These are phyloP conservation scores for Bilobella aurantiaca DNA, from an alignment of 1,140 invertebrate genomes.

Conservation along the genomic window DNA sequence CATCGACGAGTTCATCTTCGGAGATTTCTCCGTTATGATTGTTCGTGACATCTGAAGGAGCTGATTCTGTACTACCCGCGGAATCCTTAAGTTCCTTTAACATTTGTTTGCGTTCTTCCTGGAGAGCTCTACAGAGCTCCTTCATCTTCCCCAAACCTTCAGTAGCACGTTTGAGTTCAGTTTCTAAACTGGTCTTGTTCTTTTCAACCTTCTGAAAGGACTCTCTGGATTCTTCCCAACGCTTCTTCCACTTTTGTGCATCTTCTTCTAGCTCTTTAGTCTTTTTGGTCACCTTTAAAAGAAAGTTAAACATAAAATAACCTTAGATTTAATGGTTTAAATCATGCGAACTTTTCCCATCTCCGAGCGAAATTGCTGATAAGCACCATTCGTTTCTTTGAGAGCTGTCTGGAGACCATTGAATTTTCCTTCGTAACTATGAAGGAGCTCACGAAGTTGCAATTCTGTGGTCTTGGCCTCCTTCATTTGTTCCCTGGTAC, in stretches of 20 bases:
- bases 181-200: slow-evolving; percentile 24
- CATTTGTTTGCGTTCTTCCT: slow-evolving; percentile 29
- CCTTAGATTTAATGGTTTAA: not conserved
- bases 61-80: too few relatives aligned
- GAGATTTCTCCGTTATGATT: too few relatives aligned
- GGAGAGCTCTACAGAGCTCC: slow-evolving; percentile 26
- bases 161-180: slow-evolving; percentile 21
- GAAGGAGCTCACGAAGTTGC: slow-evolving; percentile 20
- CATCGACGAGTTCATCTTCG: too few relatives aligned
- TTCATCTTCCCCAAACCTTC: slow-evolving; percentile 30
- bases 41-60: not conserved
- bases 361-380: slow-evolving; percentile 28
- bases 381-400: slow-evolving; percentile 30
- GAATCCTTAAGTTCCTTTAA: slow-evolving; percentile 17
- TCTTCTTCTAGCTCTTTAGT: slow-evolving; percentile 32
- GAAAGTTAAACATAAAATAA: not conserved
- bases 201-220: slow-evolving; percentile 19
- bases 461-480: slow-evolving; percentile 29
- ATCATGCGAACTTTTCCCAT: slow-evolving; percentile 25
- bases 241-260: slow-evolving; percentile 26
- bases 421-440: slow-evolving; percentile 33
- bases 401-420: slow-evolving; percentile 27
- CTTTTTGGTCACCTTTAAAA: slow-evolving; percentile 22
- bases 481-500: slow-evolving; percentile 30
- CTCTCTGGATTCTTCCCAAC: slow-evolving; percentile 29